Evolutionary conservation across 2,797 vertebrate genomes (phyloP).

Genomic region (Halcyon smyrnensis): DNA sequence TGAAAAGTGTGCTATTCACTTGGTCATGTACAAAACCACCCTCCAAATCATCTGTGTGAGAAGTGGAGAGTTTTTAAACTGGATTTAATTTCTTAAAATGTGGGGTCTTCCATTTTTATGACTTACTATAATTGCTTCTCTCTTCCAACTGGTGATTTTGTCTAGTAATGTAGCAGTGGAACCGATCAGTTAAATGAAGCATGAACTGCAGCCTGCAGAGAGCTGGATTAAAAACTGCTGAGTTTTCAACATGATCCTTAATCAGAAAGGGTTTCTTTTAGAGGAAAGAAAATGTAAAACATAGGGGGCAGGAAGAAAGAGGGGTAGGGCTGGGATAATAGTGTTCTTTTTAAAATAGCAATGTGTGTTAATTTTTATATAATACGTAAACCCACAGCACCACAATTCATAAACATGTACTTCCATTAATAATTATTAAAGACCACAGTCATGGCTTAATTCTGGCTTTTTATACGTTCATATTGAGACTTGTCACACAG

Average conservation of each 20-base stretch:
- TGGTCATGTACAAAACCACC: background rate
- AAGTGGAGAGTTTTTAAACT: background rate
- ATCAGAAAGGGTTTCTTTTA: constrained; percentile 63
- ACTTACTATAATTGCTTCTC: constrained; percentile 62
- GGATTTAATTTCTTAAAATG: constrained; percentile 26
- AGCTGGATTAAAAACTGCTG: constrained; percentile 75
- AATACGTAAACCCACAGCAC: background rate
- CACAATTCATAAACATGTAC: background rate
- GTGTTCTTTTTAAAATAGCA: background rate
- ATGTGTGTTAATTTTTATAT: background rate
- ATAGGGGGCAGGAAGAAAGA: constrained; percentile 17
- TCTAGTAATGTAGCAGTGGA: constrained; percentile 69
- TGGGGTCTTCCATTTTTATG: constrained; percentile 49
- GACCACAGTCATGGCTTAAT: background rate
- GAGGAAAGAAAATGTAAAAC: constrained; percentile 52
- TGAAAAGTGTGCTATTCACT: background rate
- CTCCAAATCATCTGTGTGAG: background rate
- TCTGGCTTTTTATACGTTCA: background rate
- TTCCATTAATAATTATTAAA: background rate
- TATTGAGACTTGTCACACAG: background rate
- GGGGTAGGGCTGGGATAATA: background rate
- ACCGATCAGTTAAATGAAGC: constrained; percentile 75
- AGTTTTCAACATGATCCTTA: constrained; percentile 73
- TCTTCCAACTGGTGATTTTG: constrained; percentile 58
- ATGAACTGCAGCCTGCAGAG: constrained; percentile 71